Evolutionary conservation across 2,888 invertebrate genomes (phyloP), one percentile per base, ranked within the genome.

Genomic region (Amblyteles armatorius): DNA sequence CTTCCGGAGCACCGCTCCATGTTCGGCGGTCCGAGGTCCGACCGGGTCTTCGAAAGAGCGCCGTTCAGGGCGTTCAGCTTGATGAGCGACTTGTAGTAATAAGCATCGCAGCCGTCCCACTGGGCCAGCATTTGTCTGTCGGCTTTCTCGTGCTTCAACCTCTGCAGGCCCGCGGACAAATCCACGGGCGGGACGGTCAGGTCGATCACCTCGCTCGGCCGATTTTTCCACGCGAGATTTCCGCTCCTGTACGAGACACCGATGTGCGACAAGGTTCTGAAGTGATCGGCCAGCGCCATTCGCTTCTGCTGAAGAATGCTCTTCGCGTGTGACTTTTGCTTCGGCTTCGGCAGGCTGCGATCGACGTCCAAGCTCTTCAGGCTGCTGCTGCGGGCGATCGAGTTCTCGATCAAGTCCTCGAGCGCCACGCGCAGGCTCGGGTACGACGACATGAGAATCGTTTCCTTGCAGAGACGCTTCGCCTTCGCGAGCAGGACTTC

Each of bases 1-100:
- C 97, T 98, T 68, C 99, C 99, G 93, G 96, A 96, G 90, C 98
- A 97, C 73, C 98, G 95, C 89, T 98, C 98, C 72, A 97, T 96
- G 89, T 97, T 97, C 71, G 96, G 96, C 0, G 96, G 94, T 0
- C 98, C 98, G 68, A 99, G 94, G 90, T 99, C 98, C 88, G 96
- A 95, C 36, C 97, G 96, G 0, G 97, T 97, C 0, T 96, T 95
- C 57, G 95, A 94, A 6, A 97, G 91, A 0, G 96, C 95, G 0
- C 94, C 93, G 5, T 95, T 94, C 29, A 98, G 94, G 19, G 96
- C 94, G 71, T 97, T 95, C 84, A 96, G 95, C 67, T 97, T 95
- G 19, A 97, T 96, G 48, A 97, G 94, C 76, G 97, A 96, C 91
- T 96, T 96, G 88, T 96, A 96, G 93, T 97, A 97, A 92, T 97